Conservation (phyloP, 2,113 vertebrate genomes). For the Tympanuchus pallidicinctus region DNA sequence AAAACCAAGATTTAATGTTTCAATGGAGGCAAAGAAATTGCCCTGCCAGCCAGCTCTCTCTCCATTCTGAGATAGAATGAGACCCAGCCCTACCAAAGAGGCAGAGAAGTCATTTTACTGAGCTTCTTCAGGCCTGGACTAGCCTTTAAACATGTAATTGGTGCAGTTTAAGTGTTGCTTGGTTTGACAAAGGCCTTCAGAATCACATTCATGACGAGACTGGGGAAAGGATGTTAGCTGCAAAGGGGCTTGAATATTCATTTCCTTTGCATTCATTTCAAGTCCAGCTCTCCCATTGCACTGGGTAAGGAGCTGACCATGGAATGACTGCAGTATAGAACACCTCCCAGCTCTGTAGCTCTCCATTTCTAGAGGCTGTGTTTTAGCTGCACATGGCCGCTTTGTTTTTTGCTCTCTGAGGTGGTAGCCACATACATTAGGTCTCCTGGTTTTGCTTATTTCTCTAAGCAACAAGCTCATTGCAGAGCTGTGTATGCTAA, state of each 20-base stretch:
- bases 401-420: neutral
- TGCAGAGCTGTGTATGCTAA: neutral
- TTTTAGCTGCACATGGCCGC: neutral
- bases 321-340: neutral
- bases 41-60: neutral
- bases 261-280: neutral
- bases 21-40: neutral
- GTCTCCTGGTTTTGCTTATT: neutral
- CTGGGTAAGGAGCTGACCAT: neutral
- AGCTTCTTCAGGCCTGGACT: neutral
- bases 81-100: neutral
- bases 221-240: neutral
- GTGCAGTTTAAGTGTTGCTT: neutral
- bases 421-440: neutral
- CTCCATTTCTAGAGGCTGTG: neutral
- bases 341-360: neutral
- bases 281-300: neutral
- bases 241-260: neutral
- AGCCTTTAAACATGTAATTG: neutral
- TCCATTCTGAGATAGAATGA: neutral
- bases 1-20: slow-evolving; percentile 20
- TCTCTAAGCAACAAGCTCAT: neutral
- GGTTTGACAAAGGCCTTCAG: neutral
- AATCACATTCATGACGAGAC: fast-evolving
- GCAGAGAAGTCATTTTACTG: neutral